These are phyloP conservation scores for Hedychridium roseum DNA, from an alignment of 2,888 invertebrate species.

Conservation along the genomic window DNA sequence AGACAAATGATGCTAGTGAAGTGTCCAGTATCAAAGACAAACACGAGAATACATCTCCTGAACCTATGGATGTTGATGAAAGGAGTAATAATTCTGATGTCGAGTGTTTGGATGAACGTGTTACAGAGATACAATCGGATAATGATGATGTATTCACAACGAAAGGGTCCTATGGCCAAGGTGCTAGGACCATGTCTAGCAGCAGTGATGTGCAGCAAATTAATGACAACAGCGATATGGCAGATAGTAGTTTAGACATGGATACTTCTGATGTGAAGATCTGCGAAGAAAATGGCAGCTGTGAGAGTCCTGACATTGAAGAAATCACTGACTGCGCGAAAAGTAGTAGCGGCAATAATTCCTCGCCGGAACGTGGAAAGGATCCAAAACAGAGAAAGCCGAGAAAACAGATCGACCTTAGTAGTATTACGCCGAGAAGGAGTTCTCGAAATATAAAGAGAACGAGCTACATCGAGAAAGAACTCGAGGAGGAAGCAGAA, in stretches of 20 bases:
- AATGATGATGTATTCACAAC: conserved; percentile 54
- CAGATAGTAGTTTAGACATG: conserved; percentile 40
- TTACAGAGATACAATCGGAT: conserved; percentile 49
- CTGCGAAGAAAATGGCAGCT: conserved; percentile 60
- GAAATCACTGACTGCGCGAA: conserved; percentile 54
- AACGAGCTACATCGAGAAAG: conserved; percentile 67
- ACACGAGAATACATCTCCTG: conserved; percentile 38
- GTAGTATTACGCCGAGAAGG: conserved; percentile 65
- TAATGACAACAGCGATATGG: conserved; percentile 46
- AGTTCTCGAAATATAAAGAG: conserved; percentile 70
- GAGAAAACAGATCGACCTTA: conserved; percentile 53
- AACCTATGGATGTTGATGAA: conserved; percentile 56
- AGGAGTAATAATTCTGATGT: conserved; percentile 57
- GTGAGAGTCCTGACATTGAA: conserved; percentile 59
- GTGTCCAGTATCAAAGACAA: conserved; percentile 50
- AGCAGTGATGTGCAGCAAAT: conserved; percentile 33
- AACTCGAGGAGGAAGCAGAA: conserved; percentile 65
- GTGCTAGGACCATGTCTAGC: conserved; percentile 59
- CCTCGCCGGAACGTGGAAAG: conserved; percentile 37
- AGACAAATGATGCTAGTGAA: conserved; percentile 65
- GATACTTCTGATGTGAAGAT: conserved; percentile 48
- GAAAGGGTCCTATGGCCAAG: conserved; percentile 42
- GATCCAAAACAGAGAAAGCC: conserved; percentile 51
- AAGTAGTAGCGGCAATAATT: conserved; percentile 52
- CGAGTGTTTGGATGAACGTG: conserved; percentile 57